Evolutionary conservation across 2,113 vertebrate genomes (phyloP).

Genomic region (Prinia subflava): DNA sequence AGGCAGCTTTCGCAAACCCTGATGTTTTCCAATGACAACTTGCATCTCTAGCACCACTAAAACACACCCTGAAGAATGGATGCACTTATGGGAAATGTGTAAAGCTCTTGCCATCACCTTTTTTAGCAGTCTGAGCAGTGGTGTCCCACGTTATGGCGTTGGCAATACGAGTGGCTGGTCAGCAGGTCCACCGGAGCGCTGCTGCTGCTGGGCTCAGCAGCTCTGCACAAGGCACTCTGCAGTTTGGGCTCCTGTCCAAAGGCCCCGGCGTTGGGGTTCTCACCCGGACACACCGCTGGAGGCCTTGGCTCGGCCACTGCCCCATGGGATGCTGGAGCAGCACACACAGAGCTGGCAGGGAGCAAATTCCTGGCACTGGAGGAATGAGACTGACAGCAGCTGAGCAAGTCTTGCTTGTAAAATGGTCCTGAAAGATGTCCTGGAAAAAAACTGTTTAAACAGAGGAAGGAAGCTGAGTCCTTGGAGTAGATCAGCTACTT

Average conservation of each 20-base stretch:
- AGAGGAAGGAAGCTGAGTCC: neutral
- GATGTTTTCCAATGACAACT: neutral
- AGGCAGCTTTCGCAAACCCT: neutral
- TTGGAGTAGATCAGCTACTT: neutral
- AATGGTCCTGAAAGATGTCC: neutral
- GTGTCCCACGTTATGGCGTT: neutral
- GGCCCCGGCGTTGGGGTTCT: accelerated
- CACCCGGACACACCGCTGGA: neutral
- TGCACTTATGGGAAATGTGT: accelerated
- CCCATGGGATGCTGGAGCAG: neutral
- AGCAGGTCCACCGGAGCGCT: neutral
- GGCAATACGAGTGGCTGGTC: neutral
- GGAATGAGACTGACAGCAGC: neutral
- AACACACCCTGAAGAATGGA: accelerated
- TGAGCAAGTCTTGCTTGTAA: accelerated
- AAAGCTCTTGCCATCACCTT: neutral
- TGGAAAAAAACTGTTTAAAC: neutral
- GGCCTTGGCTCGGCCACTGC: neutral
- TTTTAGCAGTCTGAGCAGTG: neutral
- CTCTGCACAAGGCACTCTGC: accelerated
- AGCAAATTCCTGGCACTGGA: neutral
- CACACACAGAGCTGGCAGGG: neutral
- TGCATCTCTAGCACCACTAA: neutral
- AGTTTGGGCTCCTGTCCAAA: neutral
- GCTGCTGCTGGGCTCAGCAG: neutral